Conservation (phyloP, 2,888 invertebrate species). For the Lycophotia porphyrea region DNA sequence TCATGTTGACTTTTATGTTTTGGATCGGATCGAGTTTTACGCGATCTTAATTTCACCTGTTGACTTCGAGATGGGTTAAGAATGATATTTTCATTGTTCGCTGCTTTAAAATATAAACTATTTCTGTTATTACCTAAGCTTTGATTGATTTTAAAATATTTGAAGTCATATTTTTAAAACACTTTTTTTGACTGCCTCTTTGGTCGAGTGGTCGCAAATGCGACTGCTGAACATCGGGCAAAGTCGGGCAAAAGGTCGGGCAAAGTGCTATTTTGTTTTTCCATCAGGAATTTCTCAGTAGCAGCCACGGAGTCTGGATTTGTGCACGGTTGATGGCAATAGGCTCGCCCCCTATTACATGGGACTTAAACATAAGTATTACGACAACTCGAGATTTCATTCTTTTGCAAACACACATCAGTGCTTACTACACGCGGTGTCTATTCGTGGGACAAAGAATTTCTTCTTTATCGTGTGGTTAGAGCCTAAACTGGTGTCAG, state of each 20-base stretch:
- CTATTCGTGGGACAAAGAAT: not conserved
- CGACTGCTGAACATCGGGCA: too few relatives aligned
- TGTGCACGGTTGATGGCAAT: too few relatives aligned
- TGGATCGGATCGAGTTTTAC: not conserved
- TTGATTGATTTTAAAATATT: conserved; percentile 3
- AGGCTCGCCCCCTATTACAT: too few relatives aligned
- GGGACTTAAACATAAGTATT: not conserved
- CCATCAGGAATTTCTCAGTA: too few relatives aligned
- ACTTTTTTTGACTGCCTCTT: too few relatives aligned
- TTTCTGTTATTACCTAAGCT: not conserved
- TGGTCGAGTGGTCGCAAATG: too few relatives aligned
- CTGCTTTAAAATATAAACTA: conserved; percentile 2
- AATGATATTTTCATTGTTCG: not conserved
- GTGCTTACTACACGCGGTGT: not conserved
- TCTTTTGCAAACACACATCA: not conserved
- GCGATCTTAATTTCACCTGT: not conserved
- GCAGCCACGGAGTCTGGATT: too few relatives aligned
- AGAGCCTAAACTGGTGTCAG: too few relatives aligned
- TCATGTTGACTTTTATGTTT: conserved; percentile 26
- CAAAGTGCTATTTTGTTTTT: too few relatives aligned
- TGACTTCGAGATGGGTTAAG: not conserved
- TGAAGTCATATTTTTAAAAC: not conserved
- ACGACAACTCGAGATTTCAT: not conserved
- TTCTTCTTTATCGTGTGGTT: too few relatives aligned
- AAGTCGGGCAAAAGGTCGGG: too few relatives aligned